A percentile compares a stretch with the other conserved stretches of the same genome.
Evolutionary conservation across 2,888 invertebrate species (phyloP).

Genomic region (Cephus sareptanus): DNA sequence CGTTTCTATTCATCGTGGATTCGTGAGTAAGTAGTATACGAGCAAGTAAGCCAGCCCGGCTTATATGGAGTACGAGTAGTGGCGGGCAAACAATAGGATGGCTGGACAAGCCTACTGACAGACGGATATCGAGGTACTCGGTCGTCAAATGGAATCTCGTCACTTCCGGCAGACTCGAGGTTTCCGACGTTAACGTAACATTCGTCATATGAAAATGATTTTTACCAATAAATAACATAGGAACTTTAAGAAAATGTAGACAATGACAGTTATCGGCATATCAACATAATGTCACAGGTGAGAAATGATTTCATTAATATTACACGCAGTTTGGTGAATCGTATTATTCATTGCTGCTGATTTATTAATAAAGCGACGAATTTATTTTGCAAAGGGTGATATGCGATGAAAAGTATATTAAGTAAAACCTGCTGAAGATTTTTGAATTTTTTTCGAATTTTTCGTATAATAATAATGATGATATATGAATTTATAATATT

Average conservation of each 20-base stretch:
- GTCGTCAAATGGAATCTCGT: not conserved
- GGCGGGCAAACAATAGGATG: not conserved
- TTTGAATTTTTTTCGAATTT: too few species aligned
- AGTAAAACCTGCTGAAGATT: too few species aligned
- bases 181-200: not conserved
- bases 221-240: not conserved
- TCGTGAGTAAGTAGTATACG: not conserved
- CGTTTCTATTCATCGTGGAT: not conserved
- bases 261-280: not conserved
- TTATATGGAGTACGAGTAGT: not conserved
- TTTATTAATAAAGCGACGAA: too few species aligned
- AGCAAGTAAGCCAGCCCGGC: not conserved
- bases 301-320: too few species aligned
- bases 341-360: not conserved
- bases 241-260: not conserved
- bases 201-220: not conserved
- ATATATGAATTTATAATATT: not conserved
- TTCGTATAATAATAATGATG: not conserved
- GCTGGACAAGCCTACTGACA: not conserved
- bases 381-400: not conserved
- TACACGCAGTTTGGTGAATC: not conserved
- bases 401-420: not conserved
- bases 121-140: not conserved
- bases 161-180: not conserved
- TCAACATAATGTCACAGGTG: too few species aligned